Percentiles rank a stretch among this genome's conserved stretches.
phyloP scores from a whole-genome alignment of 2,113 vertebrate species.

The Otocyon megalotis region DNA sequence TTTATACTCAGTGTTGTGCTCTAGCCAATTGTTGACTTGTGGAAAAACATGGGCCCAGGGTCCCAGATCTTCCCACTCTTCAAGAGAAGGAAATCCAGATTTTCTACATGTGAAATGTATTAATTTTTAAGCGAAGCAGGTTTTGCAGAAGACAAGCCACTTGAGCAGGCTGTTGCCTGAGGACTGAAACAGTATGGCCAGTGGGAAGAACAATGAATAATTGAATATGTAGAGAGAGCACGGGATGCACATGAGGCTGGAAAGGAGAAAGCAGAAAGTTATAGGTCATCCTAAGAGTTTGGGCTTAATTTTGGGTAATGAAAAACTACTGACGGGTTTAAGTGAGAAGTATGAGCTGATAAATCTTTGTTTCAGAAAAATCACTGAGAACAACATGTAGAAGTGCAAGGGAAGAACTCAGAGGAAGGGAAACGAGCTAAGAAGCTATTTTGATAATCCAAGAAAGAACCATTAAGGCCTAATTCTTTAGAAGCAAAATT shows the following conservation, averaged over 20 bases:
- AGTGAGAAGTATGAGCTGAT: neutral
- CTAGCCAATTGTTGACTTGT: neutral
- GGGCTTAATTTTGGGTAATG: neutral
- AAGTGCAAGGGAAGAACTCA: neutral
- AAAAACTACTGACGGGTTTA: neutral
- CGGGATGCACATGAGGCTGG: neutral
- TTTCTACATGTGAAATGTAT: neutral
- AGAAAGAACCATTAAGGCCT: neutral
- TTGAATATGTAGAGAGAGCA: neutral
- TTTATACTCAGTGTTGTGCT: neutral
- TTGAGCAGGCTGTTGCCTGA: neutral
- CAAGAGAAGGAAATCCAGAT: neutral
- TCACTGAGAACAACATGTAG: neutral
- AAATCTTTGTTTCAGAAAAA: neutral
- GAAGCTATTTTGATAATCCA: neutral
- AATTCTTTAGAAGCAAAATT: neutral
- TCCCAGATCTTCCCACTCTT: neutral
- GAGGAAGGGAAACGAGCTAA: neutral
- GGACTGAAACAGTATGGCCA: neutral
- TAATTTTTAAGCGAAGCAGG: neutral
- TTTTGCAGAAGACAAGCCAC: neutral
- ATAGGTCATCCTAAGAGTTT: neutral
- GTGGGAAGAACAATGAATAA: neutral
- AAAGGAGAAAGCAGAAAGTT: neutral
- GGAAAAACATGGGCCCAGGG: neutral